phyloP scores from a whole-genome alignment of 2,888 invertebrate genomes.

The Brassicogethes aeneus region DNA sequence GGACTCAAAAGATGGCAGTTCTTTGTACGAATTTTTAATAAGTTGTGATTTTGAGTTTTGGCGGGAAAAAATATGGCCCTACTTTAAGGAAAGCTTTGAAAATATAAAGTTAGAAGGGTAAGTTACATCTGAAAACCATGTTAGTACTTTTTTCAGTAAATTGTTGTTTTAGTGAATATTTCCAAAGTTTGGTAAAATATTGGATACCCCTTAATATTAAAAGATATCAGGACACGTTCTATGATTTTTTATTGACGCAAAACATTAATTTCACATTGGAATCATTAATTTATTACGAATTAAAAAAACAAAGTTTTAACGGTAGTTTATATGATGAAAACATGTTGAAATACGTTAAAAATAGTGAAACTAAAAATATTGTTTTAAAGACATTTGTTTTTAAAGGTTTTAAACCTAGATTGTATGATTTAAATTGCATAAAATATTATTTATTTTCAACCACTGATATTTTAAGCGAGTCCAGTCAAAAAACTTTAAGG shows the following conservation, averaged over 20 bases:
- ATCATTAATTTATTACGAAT: constrained; percentile 19
- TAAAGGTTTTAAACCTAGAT: too few relatives aligned
- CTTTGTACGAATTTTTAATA: constrained; percentile 20
- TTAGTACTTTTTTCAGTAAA: too few relatives aligned
- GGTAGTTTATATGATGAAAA: constrained; percentile 9
- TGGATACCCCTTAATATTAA: constrained; percentile 22
- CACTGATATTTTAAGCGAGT: too few relatives aligned
- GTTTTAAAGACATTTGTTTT: too few relatives aligned
- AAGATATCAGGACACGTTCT: constrained; percentile 19
- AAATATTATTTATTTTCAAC: too few relatives aligned
- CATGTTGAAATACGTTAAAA: constrained; percentile 10
- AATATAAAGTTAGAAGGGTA: constrained; percentile 25
- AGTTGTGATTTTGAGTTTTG: constrained; percentile 20
- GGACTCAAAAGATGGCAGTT: constrained; percentile 24
- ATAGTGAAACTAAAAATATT: constrained; percentile 14
- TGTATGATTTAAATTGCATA: too few relatives aligned
- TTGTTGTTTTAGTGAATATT: constrained; percentile 24
- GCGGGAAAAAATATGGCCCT: constrained; percentile 19
- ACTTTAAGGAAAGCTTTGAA: constrained; percentile 1
- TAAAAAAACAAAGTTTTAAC: constrained; percentile 15
- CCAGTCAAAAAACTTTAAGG: too few relatives aligned
- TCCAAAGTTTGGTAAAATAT: constrained; percentile 26
- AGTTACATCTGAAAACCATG: too few relatives aligned
- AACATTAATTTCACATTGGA: too few relatives aligned
- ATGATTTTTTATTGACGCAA: constrained; percentile 19